These are phyloP conservation scores for Sminthurides aquaticus DNA, from an alignment of 2,888 invertebrate species.

Conservation along the genomic window DNA sequence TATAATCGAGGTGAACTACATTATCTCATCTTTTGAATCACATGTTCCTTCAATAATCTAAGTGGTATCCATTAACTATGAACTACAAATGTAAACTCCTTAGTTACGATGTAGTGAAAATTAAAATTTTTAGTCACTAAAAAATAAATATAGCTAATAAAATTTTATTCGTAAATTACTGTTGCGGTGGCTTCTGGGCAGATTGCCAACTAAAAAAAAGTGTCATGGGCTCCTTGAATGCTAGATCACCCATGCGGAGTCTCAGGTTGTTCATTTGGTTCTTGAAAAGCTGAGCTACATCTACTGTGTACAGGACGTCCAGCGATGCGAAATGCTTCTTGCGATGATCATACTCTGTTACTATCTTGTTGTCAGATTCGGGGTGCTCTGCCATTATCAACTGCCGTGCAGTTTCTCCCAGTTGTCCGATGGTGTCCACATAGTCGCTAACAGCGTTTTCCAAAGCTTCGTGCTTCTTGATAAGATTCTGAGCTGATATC, in stretches of 20 bases:
- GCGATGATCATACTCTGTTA: slow-evolving; percentile 68
- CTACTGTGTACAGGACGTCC: slow-evolving; percentile 74
- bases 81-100: too few relatives aligned
- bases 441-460: slow-evolving; percentile 96
- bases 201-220: too few relatives aligned
- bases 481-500: slow-evolving; percentile 93
- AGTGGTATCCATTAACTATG: too few relatives aligned
- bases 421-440: slow-evolving; percentile 88
- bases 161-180: too few relatives aligned
- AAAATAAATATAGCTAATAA: too few relatives aligned
- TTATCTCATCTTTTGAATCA: too few relatives aligned
- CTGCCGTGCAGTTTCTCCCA: slow-evolving; percentile 88
- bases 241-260: slow-evolving; percentile 64
- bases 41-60: too few relatives aligned
- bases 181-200: too few relatives aligned
- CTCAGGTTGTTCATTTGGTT: slow-evolving; percentile 61
- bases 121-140: too few relatives aligned
- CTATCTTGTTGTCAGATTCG: slow-evolving; percentile 74
- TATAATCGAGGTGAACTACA: too few relatives aligned
- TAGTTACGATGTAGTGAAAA: too few relatives aligned
- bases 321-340: slow-evolving; percentile 59
- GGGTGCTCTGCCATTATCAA: slow-evolving; percentile 81
- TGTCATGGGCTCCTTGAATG: slow-evolving; percentile 66
- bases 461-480: slow-evolving; percentile 99
- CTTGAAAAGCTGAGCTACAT: slow-evolving; percentile 52